Conservation (phyloP, 2,797 vertebrate genomes). For the Pipistrellus kuhlii region DNA sequence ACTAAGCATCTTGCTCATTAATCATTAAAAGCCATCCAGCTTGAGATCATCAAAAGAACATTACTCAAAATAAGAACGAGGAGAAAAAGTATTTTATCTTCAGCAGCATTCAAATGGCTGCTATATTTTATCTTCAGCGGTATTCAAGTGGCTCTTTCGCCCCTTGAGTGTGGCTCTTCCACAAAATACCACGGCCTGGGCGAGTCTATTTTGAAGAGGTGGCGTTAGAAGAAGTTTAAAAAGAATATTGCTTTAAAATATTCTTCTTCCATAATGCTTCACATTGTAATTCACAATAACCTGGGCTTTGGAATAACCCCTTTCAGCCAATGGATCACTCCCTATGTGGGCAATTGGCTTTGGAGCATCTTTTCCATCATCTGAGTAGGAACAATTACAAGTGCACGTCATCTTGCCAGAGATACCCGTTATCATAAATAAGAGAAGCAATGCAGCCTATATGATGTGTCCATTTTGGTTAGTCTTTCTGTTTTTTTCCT, state of each 20-base stretch:
- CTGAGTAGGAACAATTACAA: neutral
- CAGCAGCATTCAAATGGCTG: neutral
- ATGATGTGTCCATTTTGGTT: neutral
- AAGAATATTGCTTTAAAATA: neutral
- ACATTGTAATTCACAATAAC: neutral
- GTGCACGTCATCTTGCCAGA: neutral
- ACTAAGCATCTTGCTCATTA: constrained; percentile 56
- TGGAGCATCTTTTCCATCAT: neutral
- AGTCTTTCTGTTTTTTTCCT: neutral
- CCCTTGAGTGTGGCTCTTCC: no score
- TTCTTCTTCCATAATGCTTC: neutral
- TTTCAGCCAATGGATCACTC: neutral
- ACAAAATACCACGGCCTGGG: no score
- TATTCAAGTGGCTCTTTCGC: neutral
- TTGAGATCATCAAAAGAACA: constrained; percentile 47
- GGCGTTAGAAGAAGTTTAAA: no score
- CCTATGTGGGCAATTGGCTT: neutral
- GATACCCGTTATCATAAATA: neutral
- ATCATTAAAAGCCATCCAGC: constrained; percentile 53
- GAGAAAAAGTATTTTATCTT: constrained; percentile 1
- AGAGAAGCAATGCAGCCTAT: neutral
- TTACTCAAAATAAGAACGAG: neutral
- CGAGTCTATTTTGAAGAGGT: no score
- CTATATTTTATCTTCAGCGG: neutral
- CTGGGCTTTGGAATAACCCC: neutral